These are phyloP conservation scores for Colistium nudipinnis DNA, from an alignment of 2,113 vertebrate species.

Conservation along the genomic window DNA sequence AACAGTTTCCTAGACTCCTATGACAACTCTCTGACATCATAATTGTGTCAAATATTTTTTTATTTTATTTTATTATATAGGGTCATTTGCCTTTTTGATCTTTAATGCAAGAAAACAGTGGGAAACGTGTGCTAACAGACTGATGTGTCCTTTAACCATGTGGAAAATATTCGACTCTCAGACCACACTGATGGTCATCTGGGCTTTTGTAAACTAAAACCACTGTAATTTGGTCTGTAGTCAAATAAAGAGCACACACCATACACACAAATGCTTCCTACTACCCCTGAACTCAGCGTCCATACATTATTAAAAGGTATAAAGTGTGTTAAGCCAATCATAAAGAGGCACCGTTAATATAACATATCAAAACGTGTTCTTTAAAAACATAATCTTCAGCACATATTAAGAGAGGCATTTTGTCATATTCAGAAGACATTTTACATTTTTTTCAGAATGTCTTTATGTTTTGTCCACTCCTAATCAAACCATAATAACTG, in stretches of 20 bases:
- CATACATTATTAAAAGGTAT: neutral
- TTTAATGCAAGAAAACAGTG: slow-evolving; percentile 10
- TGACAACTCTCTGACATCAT: slow-evolving; percentile 8
- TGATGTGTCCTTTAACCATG: neutral
- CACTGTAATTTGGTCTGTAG: neutral
- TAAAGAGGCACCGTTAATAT: neutral
- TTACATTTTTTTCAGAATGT: neutral
- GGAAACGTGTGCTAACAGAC: neutral
- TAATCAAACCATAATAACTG: neutral
- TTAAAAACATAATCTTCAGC: neutral
- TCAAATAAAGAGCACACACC: neutral
- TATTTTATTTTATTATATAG: slow-evolving; percentile 9
- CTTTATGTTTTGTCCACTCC: neutral
- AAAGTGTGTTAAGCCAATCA: neutral
- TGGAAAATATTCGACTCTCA: slow-evolving; percentile 4
- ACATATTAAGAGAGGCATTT: neutral
- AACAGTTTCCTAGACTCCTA: too few relatives aligned
- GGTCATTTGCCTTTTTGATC: slow-evolving; percentile 28
- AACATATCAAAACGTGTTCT: neutral
- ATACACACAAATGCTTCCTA: neutral
- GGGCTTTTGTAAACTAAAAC: neutral
- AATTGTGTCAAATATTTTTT: slow-evolving; percentile 34
- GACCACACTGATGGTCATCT: slow-evolving; percentile 5
- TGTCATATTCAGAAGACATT: neutral
- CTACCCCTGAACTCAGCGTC: neutral